Conservation (phyloP, 1,140 invertebrate genomes). For the Linepithema humile region DNA sequence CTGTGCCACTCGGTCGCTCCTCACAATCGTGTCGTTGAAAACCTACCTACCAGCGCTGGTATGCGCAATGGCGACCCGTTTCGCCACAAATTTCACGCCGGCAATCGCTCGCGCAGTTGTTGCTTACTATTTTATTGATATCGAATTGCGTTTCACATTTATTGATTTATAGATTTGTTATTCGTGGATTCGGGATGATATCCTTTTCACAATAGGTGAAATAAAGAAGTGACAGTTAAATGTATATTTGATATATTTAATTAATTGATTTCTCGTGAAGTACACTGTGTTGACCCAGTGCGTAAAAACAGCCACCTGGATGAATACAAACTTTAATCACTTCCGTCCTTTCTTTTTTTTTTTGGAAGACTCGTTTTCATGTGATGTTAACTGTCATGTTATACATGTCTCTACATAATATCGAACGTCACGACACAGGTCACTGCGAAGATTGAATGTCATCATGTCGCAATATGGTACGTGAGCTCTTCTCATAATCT, state of each 20-base stretch:
- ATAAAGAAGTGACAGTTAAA: neutral
- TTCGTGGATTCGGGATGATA: neutral
- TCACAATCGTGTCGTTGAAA: conserved; percentile 39
- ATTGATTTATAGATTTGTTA: neutral
- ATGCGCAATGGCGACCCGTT: conserved; percentile 28
- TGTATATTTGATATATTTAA: neutral
- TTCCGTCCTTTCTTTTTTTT: neutral
- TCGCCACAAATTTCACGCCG: conserved; percentile 5
- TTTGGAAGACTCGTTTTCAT: neutral
- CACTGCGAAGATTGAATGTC: conserved; percentile 5
- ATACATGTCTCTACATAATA: neutral
- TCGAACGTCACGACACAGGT: neutral
- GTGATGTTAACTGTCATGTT: neutral
- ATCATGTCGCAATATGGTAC: neutral
- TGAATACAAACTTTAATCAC: neutral
- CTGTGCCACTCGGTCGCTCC: conserved; percentile 14
- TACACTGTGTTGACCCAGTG: neutral
- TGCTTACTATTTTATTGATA: neutral
- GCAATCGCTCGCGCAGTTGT: neutral
- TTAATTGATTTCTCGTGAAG: neutral
- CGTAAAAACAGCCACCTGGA: neutral
- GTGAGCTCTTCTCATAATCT: neutral
- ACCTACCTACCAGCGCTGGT: conserved; percentile 5
- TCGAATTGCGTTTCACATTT: neutral
- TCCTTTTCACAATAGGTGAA: neutral